A percentile compares a stretch with the other conserved stretches of the same genome.
Conservation (phyloP, 1,140 invertebrate genomes). For the Papilio dardanus region DNA sequence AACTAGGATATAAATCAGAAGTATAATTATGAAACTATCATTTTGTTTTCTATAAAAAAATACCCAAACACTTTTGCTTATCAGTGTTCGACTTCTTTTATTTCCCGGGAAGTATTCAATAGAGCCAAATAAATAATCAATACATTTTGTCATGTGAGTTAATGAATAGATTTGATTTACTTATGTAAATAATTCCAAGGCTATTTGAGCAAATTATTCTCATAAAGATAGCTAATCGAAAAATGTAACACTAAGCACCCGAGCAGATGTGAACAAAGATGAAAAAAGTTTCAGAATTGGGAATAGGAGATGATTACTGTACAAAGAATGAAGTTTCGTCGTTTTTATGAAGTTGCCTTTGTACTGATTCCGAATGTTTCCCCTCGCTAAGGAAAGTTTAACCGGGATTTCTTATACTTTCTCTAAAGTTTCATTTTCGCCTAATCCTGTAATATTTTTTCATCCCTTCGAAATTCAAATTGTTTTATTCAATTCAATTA, state of each 20-base stretch:
- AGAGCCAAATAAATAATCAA: too few relatives aligned
- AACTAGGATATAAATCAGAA: too few relatives aligned
- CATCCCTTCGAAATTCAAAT: constrained; percentile 49
- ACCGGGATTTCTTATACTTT: constrained; percentile 55
- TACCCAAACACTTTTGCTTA: neutral
- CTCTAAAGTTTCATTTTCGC: constrained; percentile 70
- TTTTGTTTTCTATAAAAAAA: neutral
- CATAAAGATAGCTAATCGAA: constrained; percentile 50
- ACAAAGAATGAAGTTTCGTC: constrained; percentile 73
- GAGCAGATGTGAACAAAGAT: constrained; percentile 75
- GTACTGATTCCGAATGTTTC: constrained; percentile 73
- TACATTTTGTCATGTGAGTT: too few relatives aligned
- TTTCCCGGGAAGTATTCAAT: too few relatives aligned
- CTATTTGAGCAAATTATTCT: constrained; percentile 4
- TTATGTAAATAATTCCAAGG: neutral
- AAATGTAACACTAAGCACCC: constrained; percentile 52
- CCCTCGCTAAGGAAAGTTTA: constrained; percentile 57
- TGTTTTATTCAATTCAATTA: constrained; percentile 32
- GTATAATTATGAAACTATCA: neutral
- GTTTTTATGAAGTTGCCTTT: constrained; percentile 70
- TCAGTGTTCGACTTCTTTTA: too few relatives aligned
- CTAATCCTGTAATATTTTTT: constrained; percentile 66
- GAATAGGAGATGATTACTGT: constrained; percentile 67
- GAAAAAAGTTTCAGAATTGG: constrained; percentile 69
- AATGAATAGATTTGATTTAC: too few relatives aligned